phyloP scores from a whole-genome alignment of 2,797 vertebrate genomes.

The Aeoliscus strigatus region DNA sequence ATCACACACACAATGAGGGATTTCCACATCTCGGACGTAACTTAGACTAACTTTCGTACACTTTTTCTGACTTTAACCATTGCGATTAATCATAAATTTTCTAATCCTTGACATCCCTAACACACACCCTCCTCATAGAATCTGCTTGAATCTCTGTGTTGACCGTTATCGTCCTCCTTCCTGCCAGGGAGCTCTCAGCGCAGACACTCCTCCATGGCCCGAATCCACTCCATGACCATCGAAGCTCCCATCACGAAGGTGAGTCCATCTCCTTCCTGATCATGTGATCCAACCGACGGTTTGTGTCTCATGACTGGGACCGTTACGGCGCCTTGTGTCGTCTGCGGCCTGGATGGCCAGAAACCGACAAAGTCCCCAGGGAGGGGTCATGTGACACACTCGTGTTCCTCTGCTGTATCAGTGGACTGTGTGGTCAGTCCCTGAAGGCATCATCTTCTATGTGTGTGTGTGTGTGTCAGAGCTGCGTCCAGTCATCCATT shows the following conservation, averaged over 20 bases:
- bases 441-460: constrained; percentile 52
- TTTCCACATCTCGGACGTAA: no score
- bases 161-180: no score
- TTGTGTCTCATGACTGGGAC: constrained; percentile 52
- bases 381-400: constrained; percentile 64
- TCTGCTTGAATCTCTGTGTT: no score
- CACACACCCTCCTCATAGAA: no score
- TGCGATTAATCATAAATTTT: no score
- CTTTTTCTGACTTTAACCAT: no score
- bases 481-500: no score
- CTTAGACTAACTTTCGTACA: no score
- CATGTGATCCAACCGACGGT: constrained; percentile 12
- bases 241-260: constrained; percentile 99
- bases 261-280: constrained; percentile 26
- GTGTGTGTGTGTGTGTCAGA: constrained; percentile 4
- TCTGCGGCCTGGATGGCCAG: constrained; percentile 35
- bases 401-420: constrained; percentile 61
- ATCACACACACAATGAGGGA: no score
- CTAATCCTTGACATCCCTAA: no score
- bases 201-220: constrained; percentile 93
- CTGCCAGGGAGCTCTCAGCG: constrained; percentile 86
- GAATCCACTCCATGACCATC: constrained; percentile 98
- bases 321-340: constrained; percentile 40
- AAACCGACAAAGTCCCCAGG: constrained; percentile 56
- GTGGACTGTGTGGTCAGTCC: constrained; percentile 63